These are phyloP conservation scores for Acrobeloides nanus DNA, from an alignment of 2,888 invertebrate genomes.

Conservation along the genomic window DNA sequence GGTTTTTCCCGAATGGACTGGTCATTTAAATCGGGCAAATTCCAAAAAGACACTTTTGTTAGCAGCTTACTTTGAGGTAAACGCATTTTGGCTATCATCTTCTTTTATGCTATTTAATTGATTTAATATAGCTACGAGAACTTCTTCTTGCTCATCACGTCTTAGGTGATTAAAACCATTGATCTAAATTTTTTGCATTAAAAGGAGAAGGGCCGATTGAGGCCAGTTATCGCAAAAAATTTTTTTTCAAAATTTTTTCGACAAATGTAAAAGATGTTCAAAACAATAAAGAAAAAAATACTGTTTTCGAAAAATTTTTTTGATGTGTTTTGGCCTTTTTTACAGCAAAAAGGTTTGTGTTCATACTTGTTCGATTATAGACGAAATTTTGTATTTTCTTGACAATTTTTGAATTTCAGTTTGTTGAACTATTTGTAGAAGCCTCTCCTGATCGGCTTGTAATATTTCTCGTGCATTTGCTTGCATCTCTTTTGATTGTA, in stretches of 20 bases:
- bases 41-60: not conserved
- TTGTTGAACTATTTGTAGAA: constrained; percentile 48
- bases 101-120: constrained; percentile 41
- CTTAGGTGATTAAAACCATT: too few relatives aligned
- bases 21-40: too few relatives aligned
- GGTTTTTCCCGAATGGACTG: too few relatives aligned
- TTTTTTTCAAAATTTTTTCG: not conserved
- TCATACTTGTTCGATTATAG: constrained; percentile 49
- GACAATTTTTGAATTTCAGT: constrained; percentile 51
- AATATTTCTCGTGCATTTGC: constrained; percentile 29
- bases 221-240: too few relatives aligned
- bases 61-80: constrained; percentile 15
- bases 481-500: constrained; percentile 33
- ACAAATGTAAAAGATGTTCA: not conserved
- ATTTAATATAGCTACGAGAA: too few relatives aligned
- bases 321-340: not conserved
- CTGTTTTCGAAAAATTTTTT: not conserved
- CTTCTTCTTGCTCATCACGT: too few relatives aligned
- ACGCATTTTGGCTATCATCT: constrained; percentile 31
- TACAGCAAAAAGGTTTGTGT: constrained; percentile 2
- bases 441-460: constrained; percentile 44
- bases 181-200: not conserved
- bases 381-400: constrained; percentile 49
- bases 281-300: not conserved
- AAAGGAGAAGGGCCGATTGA: too few relatives aligned